Evolutionary conservation across 2,113 vertebrate species (phyloP).

Genomic region (Indicator indicator): DNA sequence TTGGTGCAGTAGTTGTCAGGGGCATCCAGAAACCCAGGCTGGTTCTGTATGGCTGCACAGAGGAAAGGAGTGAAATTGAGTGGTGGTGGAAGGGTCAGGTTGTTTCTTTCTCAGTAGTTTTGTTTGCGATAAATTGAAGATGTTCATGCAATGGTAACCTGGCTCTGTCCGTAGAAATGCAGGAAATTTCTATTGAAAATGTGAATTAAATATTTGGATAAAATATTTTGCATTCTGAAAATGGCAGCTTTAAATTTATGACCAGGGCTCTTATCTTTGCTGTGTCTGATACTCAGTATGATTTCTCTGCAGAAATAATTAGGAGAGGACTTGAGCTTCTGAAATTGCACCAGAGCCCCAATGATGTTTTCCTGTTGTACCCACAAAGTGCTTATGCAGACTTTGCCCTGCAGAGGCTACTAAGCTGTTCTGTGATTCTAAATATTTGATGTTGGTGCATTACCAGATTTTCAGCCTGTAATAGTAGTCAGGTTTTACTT

Average conservation of each 20-base stretch:
- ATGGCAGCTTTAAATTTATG: neutral
- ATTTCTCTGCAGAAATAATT: neutral
- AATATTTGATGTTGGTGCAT: neutral
- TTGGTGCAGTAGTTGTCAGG: neutral
- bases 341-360: neutral
- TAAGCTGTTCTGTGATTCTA: neutral
- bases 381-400: neutral
- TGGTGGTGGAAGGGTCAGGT: neutral
- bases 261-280: neutral
- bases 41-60: neutral
- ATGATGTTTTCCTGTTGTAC: neutral
- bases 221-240: neutral
- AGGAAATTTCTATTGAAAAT: neutral
- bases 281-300: rapidly evolving
- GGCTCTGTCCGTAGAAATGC: neutral
- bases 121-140: neutral
- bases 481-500: too few relatives aligned
- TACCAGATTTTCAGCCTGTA: neutral
- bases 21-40: neutral
- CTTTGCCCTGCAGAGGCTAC: neutral
- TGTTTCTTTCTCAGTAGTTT: neutral
- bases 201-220: neutral
- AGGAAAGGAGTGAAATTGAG: neutral
- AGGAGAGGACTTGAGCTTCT: neutral
- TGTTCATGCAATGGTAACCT: neutral